phyloP scores from a whole-genome alignment of 2,888 invertebrate genomes.

The Zygogramma bicolorata region DNA sequence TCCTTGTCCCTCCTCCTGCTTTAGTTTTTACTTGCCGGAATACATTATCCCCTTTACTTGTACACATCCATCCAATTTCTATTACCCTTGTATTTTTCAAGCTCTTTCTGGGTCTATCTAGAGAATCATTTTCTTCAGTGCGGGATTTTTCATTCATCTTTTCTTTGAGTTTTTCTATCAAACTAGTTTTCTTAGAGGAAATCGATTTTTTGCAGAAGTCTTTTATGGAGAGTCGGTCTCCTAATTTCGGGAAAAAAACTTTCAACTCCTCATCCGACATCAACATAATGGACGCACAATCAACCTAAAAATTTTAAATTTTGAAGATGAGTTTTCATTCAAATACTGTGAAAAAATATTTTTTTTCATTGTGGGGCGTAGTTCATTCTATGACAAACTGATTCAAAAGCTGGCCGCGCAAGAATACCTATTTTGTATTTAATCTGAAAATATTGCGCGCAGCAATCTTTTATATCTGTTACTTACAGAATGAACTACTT shows the following conservation, averaged over 20 bases:
- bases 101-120: neutral
- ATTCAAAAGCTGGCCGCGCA: no score
- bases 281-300: neutral
- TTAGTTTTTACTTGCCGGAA: slow-evolving; percentile 13
- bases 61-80: slow-evolving; percentile 17
- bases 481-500: no score
- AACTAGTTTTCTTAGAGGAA: neutral
- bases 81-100: neutral
- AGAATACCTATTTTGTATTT: no score
- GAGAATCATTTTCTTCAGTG: neutral
- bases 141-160: neutral
- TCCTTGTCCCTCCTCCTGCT: slow-evolving; percentile 24
- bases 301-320: neutral
- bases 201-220: neutral
- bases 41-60: neutral
- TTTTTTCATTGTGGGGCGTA: no score
- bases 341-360: no score
- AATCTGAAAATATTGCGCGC: no score
- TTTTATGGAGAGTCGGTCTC: neutral
- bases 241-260: neutral
- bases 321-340: neutral
- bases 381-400: no score
- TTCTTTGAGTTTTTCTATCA: neutral
- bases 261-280: neutral
- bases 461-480: no score